phyloP scores from a whole-genome alignment of 2,888 invertebrate species.

The Calameuta filiformis region DNA sequence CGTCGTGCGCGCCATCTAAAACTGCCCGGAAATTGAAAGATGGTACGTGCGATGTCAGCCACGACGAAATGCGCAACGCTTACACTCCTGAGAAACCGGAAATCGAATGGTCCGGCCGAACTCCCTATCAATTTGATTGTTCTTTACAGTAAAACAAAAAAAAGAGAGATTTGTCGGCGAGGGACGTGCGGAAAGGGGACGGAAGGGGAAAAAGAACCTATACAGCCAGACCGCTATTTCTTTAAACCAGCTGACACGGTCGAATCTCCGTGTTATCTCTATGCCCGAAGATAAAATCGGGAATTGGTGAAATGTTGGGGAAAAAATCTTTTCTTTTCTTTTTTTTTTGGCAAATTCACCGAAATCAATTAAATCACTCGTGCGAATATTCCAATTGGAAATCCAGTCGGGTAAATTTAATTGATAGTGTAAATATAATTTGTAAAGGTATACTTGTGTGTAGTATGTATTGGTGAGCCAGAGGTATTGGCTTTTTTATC shows the following conservation, averaged over 20 bases:
- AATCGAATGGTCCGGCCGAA: background rate
- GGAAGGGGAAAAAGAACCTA: background rate
- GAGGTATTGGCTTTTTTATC: no score
- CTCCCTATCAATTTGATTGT: background rate
- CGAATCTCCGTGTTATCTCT: background rate
- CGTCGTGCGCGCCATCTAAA: background rate
- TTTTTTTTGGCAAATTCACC: background rate
- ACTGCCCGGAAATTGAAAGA: background rate
- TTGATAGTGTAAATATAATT: background rate
- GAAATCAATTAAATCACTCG: background rate
- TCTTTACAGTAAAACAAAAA: background rate
- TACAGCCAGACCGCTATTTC: background rate
- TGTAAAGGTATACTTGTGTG: background rate
- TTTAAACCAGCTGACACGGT: background rate
- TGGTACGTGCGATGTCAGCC: background rate
- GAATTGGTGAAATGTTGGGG: background rate
- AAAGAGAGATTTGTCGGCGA: fast-evolving
- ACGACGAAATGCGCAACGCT: background rate
- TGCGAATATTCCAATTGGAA: background rate
- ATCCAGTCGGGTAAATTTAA: background rate
- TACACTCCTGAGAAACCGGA: background rate
- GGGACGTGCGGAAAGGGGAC: background rate
- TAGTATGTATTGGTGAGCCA: no score
- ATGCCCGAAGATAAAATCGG: background rate
- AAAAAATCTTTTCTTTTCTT: background rate